A percentile compares a stretch with the other conserved stretches of the same genome.
Evolutionary conservation across 2,113 vertebrate species (phyloP).

Genomic region (Prietella phreatophila): DNA sequence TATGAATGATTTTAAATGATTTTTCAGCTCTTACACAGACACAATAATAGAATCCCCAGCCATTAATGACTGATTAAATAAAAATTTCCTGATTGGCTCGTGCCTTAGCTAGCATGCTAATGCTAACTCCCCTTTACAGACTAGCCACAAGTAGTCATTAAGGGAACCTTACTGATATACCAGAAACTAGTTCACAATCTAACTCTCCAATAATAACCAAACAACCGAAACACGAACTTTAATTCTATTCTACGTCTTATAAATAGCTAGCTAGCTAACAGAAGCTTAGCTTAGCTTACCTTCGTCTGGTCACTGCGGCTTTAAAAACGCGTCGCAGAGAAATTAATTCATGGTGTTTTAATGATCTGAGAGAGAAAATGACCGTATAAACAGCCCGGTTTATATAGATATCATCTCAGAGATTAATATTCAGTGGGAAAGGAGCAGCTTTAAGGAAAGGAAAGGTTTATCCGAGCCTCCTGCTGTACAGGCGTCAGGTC

Average conservation of each 20-base stretch:
- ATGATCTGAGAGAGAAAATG: not conserved
- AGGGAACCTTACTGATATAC: not conserved
- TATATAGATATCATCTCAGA: not conserved
- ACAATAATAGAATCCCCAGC: not conserved
- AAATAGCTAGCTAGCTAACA: not conserved
- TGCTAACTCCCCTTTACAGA: not conserved
- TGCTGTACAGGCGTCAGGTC: not conserved
- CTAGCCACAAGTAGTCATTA: no score
- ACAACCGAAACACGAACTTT: not conserved
- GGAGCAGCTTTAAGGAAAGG: not conserved
- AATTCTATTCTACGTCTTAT: not conserved
- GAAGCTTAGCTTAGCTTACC: not conserved
- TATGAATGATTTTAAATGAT: not conserved
- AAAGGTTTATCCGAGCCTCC: not conserved
- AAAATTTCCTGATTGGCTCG: not conserved
- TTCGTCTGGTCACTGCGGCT: not conserved
- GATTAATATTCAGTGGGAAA: not conserved
- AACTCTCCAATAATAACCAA: not conserved
- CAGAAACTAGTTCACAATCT: not conserved
- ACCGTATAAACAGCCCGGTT: not conserved
- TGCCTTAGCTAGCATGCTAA: not conserved
- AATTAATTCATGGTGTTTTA: conserved; percentile 5
- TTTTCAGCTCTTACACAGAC: not conserved
- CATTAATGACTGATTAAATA: not conserved
- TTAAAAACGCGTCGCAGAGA: not conserved